These are phyloP conservation scores for Tetranychus urticae DNA, from an alignment of 1,140 invertebrate genomes.

Conservation along the genomic window DNA sequence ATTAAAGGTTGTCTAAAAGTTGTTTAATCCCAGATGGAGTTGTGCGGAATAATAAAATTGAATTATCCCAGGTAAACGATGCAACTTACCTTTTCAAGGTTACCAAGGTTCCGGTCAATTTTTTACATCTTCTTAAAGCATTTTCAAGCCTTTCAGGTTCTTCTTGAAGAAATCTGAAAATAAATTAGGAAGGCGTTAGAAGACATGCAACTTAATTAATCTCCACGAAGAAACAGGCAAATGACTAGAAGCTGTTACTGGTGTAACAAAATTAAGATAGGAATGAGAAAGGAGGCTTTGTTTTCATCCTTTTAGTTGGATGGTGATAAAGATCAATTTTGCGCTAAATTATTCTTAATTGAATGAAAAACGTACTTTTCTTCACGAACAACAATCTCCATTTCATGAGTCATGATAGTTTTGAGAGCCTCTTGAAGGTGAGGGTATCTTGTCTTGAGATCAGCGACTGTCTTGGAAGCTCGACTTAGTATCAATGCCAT, in stretches of 20 bases:
- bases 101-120: constrained; percentile 79
- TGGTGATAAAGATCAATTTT: no score
- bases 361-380: constrained; percentile 40
- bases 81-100: constrained; percentile 66
- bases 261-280: background rate
- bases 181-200: background rate
- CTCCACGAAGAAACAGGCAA: background rate
- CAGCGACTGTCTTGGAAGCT: constrained; percentile 76
- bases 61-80: no score
- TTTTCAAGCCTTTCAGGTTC: constrained; percentile 76
- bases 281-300: background rate
- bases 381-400: constrained; percentile 76
- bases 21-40: no score
- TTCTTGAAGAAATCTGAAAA: constrained; percentile 56
- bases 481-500: constrained; percentile 75
- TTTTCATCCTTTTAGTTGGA: no score
- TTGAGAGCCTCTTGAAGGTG: constrained; percentile 68
- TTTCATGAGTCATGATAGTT: constrained; percentile 58
- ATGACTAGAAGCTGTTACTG: background rate
- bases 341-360: no score
- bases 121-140: constrained; percentile 73
- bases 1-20: no score
- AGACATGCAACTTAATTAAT: background rate
- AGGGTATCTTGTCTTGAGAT: constrained; percentile 74
- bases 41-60: no score